Base-by-base conservation (phyloP, 2,888 invertebrate genomes). In the Nymphalis c-album region DNA sequence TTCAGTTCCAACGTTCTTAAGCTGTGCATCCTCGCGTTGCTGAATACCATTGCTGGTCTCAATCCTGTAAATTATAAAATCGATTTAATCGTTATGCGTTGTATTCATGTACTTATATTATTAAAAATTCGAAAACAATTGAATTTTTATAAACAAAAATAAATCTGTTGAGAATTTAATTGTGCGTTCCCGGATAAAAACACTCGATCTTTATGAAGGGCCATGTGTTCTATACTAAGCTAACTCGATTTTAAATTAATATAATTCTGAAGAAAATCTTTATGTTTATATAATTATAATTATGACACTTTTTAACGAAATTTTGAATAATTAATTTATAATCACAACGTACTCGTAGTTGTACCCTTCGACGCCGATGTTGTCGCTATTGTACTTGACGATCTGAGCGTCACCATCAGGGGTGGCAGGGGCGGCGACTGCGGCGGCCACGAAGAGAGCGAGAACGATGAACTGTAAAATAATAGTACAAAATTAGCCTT, bases 381-480 rank as follows among this genome's bases (percentile, higher is more conserved):
- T 90, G 71, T 91, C 77, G 31, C 0, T 65, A 0, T 79, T 75
- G 22, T 73, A 71, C 0, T 57, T 35, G 55, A 81, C 0, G 77
- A 85, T 72, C 1, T 22, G 2, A 4, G 87, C 87, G 0, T 78
- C 75, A 18, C 80, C 79, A 13, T 89, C 88, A 8, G 83, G 72
- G 60, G 75, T 79, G 60, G 76, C 65, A 20, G 75, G 75, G 10
- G 84, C 82, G 58, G 80, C 80, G 63, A 78, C 73, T 69, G 86
- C 88, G 60, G 75, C 85, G 59, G 85, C 88, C 74, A 84, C 82
- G 78, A 83, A 74, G 31, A 89, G 81, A 47, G 87, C 85, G 79
- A 89, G 69, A 2, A 90, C 90, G 76, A 91, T 81, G 87, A 90
- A 90, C 91, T 91, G 81, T 63, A 53, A 40, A 53, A 62, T 10